Base-by-base conservation (phyloP, 2,797 vertebrate species). In the Prionace glauca region DNA sequence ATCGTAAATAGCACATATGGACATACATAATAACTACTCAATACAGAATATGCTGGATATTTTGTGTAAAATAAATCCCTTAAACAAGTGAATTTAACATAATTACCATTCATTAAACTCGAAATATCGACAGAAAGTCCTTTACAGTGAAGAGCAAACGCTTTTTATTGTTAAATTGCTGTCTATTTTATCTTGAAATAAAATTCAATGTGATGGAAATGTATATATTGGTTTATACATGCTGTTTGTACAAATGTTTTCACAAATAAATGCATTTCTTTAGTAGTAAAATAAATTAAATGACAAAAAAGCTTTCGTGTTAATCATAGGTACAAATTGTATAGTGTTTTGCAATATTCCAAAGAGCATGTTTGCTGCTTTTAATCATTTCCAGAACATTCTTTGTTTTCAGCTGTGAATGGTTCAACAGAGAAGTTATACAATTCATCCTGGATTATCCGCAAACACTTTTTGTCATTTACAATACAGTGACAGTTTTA, bases 401-500 rank as follows among this genome's bases (percentile, higher is more conserved):
- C 96, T 96, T 96, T 96, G 96, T 96, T 97, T 96, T 97, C 96
- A 96, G 96, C 96, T 86, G 95, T 96, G 97, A 96, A 96, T 96
- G 95, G 96, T 96, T 94, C 96, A 77, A 96, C 96, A 96, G 96
- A 96, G 96, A 97, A 97, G 97, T 97, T 97, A 97, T 97, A 96
- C 96, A 96, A 97, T 97, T 97, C 93, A 32, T 26, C 93, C 69
- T n/a, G 93, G 93, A 95, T 95, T 77, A 95, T 72, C 71, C 60
- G 69, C 77, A 72, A 77, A 95, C 93, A 95, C 71, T 20, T 95
- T 77, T 95, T 95, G 45, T 95, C 71, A 95, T 95, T 96, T 97
- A 97, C 97, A 97, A 97, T 97, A 97, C 97, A 97, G 97, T 96
- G 96, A 96, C 95, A 84, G 96, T 97, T 97, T 96, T 97, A 97